Conservation (phyloP, 2,888 invertebrate species). For the Ophion obscuratus region DNA sequence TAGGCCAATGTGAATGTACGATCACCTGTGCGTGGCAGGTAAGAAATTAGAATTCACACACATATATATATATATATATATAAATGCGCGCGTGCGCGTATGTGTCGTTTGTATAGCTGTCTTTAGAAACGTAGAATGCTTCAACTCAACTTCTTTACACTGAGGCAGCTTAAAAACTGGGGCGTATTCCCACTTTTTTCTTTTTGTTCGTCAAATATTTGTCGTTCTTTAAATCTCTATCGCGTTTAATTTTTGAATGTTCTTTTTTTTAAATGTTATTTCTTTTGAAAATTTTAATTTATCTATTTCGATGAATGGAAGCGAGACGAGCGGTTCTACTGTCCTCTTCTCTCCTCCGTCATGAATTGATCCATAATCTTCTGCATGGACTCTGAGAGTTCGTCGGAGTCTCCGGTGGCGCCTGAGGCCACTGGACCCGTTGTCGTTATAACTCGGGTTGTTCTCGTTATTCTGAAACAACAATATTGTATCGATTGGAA, state of each 20-base stretch:
- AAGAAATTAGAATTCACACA: slow-evolving; percentile 43
- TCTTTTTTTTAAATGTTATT: slow-evolving; percentile 35
- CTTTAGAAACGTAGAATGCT: slow-evolving; percentile 63
- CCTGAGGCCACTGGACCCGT: slow-evolving; percentile 74
- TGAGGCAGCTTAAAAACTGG: slow-evolving; percentile 51
- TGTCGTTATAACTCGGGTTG: slow-evolving; percentile 84
- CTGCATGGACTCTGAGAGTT: slow-evolving; percentile 85
- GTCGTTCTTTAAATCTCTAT: slow-evolving; percentile 63
- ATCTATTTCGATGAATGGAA: slow-evolving; percentile 57
- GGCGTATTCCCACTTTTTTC: slow-evolving; percentile 12
- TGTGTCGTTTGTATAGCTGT: slow-evolving; percentile 30
- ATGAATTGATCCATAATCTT: slow-evolving; percentile 86
- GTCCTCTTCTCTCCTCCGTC: slow-evolving; percentile 85
- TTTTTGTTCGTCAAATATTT: slow-evolving; percentile 61
- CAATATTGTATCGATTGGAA: not conserved
- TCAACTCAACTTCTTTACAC: slow-evolving; percentile 65
- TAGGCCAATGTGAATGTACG: slow-evolving; percentile 69
- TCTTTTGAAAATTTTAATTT: slow-evolving; percentile 53
- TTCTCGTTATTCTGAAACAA: slow-evolving; percentile 84
- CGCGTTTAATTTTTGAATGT: slow-evolving; percentile 47
- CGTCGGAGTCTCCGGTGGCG: slow-evolving; percentile 77
- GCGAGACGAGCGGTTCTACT: slow-evolving; percentile 72
- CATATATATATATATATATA: slow-evolving; percentile 9
- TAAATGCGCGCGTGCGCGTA: not conserved
- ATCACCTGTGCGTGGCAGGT: slow-evolving; percentile 55